Evolutionary conservation across 2,797 vertebrate species (phyloP).

Genomic region (Gadopsis marmoratus): DNA sequence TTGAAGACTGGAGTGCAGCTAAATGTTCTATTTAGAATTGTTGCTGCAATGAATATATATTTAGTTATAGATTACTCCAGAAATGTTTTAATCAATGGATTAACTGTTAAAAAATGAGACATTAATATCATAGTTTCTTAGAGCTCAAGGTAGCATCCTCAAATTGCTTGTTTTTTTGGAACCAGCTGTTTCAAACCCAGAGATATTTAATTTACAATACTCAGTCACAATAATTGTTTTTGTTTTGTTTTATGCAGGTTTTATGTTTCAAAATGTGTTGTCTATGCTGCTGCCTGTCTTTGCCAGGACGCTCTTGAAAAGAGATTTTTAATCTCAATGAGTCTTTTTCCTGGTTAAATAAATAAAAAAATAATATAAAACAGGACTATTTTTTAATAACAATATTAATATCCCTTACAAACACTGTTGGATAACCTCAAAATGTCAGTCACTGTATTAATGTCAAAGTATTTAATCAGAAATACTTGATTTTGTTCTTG

Average conservation of each 20-base stretch:
- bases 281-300: too few species aligned
- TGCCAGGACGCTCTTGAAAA: too few species aligned
- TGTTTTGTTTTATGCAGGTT: too few species aligned
- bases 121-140: not conserved
- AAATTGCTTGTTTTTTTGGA: not conserved
- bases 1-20: not conserved
- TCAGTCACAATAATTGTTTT: too few species aligned
- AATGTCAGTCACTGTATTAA: not conserved
- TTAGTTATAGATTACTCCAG: too few species aligned
- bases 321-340: too few species aligned
- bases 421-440: not conserved
- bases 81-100: not conserved
- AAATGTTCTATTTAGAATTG: not conserved
- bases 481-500: not conserved
- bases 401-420: not conserved
- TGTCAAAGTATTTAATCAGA: not conserved
- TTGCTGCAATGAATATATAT: not conserved
- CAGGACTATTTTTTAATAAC: too few species aligned
- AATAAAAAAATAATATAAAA: too few species aligned
- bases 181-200: not conserved
- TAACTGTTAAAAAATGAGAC: not conserved
- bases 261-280: too few species aligned
- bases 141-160: not conserved
- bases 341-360: too few species aligned
- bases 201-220: not conserved